phyloP scores from a whole-genome alignment of 2,888 invertebrate genomes.

The Orgyia antiqua region DNA sequence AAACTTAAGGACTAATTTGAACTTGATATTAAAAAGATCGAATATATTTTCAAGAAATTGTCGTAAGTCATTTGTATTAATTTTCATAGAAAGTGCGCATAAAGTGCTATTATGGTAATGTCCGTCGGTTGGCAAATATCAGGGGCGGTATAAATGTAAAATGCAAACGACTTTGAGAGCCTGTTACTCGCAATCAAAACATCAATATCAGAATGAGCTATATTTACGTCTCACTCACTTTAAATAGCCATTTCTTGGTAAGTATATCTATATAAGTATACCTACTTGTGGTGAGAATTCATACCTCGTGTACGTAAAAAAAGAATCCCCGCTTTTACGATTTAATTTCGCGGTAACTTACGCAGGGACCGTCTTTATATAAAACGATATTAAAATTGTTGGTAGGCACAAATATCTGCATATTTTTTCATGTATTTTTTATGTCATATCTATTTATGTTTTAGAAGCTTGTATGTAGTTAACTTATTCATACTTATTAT shows the following conservation, averaged over 20 bases:
- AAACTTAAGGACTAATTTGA: too few species aligned
- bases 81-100: slow-evolving; percentile 32
- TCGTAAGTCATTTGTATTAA: slow-evolving; percentile 32
- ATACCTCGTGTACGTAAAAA: slow-evolving; percentile 6
- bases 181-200: slow-evolving; percentile 25
- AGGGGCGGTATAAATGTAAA: slow-evolving; percentile 21
- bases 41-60: slow-evolving; percentile 24
- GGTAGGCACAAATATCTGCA: too few species aligned
- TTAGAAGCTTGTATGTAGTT: not conserved
- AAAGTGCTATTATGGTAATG: slow-evolving; percentile 28
- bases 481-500: not conserved
- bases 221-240: slow-evolving; percentile 19
- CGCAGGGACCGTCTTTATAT: slow-evolving; percentile 14
- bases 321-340: slow-evolving; percentile 18
- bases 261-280: too few species aligned
- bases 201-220: slow-evolving; percentile 21
- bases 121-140: slow-evolving; percentile 21
- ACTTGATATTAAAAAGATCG: too few species aligned
- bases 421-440: too few species aligned
- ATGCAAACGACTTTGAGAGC: slow-evolving; percentile 19
- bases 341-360: slow-evolving; percentile 22
- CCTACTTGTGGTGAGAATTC: slow-evolving; percentile 4
- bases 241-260: slow-evolving; percentile 18
- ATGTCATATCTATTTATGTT: not conserved
- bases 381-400: slow-evolving; percentile 17